Percentiles rank a stretch among this genome's conserved stretches.
Conservation (phyloP, 2,888 invertebrate species). For the Desoria tigrina region DNA sequence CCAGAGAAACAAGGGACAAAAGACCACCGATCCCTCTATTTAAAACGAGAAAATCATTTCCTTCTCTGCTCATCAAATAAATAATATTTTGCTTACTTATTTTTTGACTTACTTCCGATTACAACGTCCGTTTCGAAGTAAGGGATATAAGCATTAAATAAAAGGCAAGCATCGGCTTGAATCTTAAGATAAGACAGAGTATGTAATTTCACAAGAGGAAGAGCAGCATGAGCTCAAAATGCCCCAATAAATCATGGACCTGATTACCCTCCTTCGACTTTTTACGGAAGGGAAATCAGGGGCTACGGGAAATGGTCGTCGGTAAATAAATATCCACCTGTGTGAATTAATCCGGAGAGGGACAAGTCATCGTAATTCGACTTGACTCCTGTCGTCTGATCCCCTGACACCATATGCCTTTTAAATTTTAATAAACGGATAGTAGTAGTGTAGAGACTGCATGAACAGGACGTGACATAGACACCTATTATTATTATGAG, state of each 20-base stretch:
- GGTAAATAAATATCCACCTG: constrained; percentile 24
- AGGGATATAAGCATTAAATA: too few relatives aligned
- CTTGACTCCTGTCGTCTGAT: not conserved
- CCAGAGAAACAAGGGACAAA: too few relatives aligned
- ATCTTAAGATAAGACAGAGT: too few relatives aligned
- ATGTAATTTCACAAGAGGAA: not conserved
- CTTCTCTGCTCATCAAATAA: too few relatives aligned
- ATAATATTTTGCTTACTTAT: too few relatives aligned
- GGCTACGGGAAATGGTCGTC: constrained; percentile 21
- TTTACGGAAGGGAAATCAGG: constrained; percentile 6
- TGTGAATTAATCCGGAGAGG: constrained; percentile 21
- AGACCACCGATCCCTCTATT: too few relatives aligned
- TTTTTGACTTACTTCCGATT: not conserved
- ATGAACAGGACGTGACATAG: constrained; percentile 19
- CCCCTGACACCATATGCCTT: constrained; percentile 10
- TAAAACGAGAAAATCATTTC: too few relatives aligned
- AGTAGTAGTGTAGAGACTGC: too few relatives aligned
- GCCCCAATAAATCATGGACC: constrained; percentile 19
- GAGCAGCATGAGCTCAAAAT: constrained; percentile 17
- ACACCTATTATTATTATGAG: constrained; percentile 18
- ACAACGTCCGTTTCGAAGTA: not conserved
- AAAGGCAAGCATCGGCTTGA: too few relatives aligned
- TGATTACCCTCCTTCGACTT: constrained; percentile 8
- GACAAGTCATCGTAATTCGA: constrained; percentile 18
- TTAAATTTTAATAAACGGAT: constrained; percentile 6